Conservation (phyloP, 1,140 invertebrate species). For the Nomia melanderi region DNA sequence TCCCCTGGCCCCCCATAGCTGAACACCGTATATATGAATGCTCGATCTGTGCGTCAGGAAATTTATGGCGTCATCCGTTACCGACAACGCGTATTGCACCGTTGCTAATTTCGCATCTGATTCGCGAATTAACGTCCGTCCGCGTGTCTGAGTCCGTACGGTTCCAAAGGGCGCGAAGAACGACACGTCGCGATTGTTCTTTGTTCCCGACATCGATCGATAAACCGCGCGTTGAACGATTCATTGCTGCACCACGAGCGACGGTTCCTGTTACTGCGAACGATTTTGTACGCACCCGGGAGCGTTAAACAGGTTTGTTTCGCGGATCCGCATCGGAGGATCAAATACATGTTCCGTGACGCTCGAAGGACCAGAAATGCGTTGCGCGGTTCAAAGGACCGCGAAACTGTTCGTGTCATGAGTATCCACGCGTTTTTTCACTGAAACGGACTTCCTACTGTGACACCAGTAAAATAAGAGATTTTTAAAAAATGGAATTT, state of each 20-base stretch:
- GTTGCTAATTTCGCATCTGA: constrained; percentile 55
- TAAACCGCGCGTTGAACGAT: background rate
- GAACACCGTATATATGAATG: constrained; percentile 24
- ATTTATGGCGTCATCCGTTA: constrained; percentile 72
- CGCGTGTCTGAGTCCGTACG: background rate
- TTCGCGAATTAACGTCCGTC: constrained; percentile 45
- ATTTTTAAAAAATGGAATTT: too few species aligned
- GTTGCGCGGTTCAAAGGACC: too few species aligned
- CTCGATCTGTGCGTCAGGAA: constrained; percentile 41
- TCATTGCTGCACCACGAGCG: background rate
- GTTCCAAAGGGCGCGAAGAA: background rate
- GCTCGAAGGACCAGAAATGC: too few species aligned
- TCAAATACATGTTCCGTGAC: too few species aligned
- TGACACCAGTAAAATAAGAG: too few species aligned
- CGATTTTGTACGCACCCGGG: background rate
- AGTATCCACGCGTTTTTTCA: too few species aligned
- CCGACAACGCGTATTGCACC: constrained; percentile 36
- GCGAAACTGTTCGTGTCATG: too few species aligned
- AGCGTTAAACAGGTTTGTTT: too few species aligned
- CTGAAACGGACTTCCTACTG: too few species aligned
- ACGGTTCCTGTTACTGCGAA: background rate
- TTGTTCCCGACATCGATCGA: background rate
- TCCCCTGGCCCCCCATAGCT: background rate
- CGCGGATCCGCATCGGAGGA: too few species aligned
- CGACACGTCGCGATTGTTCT: constrained; percentile 2